Conservation (phyloP, 2,888 invertebrate genomes). For the Bellardia bayeri region DNA sequence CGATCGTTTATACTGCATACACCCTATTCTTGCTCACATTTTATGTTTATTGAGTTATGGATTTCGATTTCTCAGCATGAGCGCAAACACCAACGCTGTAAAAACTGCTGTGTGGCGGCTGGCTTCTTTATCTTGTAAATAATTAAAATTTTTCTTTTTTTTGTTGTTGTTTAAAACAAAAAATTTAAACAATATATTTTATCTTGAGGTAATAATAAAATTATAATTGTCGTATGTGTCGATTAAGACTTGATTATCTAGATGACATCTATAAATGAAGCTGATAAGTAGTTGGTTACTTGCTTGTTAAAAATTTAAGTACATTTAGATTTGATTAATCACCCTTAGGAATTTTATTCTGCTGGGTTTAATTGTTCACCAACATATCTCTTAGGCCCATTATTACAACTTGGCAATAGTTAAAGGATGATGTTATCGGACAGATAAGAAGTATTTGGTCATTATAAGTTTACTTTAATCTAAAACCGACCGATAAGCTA, state of each 20-base stretch:
- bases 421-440: too few relatives aligned
- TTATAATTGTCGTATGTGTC: constrained; percentile 3
- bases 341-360: background rate
- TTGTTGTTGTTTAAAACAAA: background rate
- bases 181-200: background rate
- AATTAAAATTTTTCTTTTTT: background rate
- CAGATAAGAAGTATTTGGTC: too few relatives aligned
- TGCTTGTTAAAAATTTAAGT: background rate
- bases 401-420: too few relatives aligned
- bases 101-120: background rate
- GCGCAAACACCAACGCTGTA: constrained; percentile 15
- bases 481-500: too few relatives aligned
- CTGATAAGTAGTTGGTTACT: background rate
- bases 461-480: too few relatives aligned
- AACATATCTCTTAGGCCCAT: constrained; percentile 2
- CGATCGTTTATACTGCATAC: background rate
- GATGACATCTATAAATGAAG: constrained; percentile 11
- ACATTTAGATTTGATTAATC: constrained; percentile 4
- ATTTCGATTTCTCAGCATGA: constrained; percentile 25
- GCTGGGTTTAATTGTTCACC: background rate
- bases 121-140: background rate
- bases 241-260: constrained; percentile 26
- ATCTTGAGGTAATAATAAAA: constrained; percentile 35
- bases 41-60: constrained; percentile 23
- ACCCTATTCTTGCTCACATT: constrained; percentile 13